Percentiles rank a stretch among this genome's conserved stretches.
Conservation (phyloP, 1,140 invertebrate species). For the Bombus confusus region DNA sequence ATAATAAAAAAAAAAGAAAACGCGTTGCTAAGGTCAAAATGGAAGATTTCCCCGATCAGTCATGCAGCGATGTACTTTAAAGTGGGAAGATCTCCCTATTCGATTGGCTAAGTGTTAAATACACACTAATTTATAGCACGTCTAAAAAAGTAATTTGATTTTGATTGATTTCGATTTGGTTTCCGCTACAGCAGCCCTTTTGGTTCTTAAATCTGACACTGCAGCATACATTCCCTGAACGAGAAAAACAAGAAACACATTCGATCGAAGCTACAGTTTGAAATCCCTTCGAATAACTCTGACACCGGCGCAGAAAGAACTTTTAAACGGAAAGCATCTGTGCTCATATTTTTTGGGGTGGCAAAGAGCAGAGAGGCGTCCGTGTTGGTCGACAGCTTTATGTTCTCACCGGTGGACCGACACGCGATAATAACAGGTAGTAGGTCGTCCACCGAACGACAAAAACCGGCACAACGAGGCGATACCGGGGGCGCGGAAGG, state of each 20-base stretch:
- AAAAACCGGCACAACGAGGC: conserved; percentile 50
- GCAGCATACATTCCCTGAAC: background rate
- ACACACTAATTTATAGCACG: no score
- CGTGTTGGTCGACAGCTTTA: conserved; percentile 61
- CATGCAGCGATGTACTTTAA: no score
- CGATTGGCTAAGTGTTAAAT: no score
- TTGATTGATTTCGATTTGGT: background rate
- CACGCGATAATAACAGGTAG: conserved; percentile 72
- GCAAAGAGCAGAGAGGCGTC: background rate
- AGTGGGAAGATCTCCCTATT: no score
- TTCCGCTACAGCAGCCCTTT: background rate
- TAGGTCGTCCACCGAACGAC: conserved; percentile 36
- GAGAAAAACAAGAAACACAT: background rate
- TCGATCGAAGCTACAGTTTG: background rate
- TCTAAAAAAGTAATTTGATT: background rate
- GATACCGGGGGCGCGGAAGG: conserved; percentile 14
- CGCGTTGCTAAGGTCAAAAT: no score
- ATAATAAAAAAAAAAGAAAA: no score
- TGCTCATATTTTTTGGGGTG: background rate
- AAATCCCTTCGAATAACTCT: background rate
- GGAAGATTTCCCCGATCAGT: no score
- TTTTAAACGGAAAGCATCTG: background rate
- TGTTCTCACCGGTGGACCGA: conserved; percentile 61
- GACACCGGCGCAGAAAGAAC: background rate
- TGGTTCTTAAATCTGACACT: background rate